Evolutionary conservation across 1,140 invertebrate species (phyloP), one percentile per base, ranked within the genome.

Genomic region (Ceratina japonica): DNA sequence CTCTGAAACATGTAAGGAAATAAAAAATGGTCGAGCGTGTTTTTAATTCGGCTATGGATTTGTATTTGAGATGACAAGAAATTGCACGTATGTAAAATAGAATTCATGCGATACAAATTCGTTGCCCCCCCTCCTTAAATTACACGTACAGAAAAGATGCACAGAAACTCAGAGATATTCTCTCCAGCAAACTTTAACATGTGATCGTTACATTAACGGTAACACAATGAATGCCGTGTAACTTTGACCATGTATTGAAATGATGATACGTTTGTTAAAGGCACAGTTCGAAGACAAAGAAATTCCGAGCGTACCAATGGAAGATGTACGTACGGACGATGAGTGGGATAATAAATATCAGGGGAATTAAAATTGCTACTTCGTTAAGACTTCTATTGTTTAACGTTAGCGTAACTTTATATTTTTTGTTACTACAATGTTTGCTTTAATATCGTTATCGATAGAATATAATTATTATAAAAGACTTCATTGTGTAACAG

Each of bases 261-360:
- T 58, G 49, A 59, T 68, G 54, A 27, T 27, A 72, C 82, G 16
- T 90, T 83, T 90, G 87, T 91, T 92, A 68, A 87, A 92, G 90
- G 87, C 89, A 68, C 74, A 87, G 75, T 69, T 80, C 82, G 81
- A 85, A 54, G 85, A 91, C 83, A 86, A 85, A 74, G 79, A 86
- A 76, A 82, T 80, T 54, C 51, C 69, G 74, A 85, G 88, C 69
- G 37, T 75, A 49, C 49, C 74, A 1, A 27, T 61, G 16, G 72
- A 85, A 31, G 85, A 83, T 27, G 74, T 77, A 31, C 1, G 18
- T 69, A 24, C 82, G 24, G 44, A 75, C 44, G 79, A 87, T 49
- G 66, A 83, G 79, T 65, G 77, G 73, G 1, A 69, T 52, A 13
- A 22, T 4, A 27, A 74, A 87, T 66, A 68, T 66, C 37, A 44